Conservation (phyloP, 2,797 vertebrate genomes). For the Mormyrus hasselquistii region DNA sequence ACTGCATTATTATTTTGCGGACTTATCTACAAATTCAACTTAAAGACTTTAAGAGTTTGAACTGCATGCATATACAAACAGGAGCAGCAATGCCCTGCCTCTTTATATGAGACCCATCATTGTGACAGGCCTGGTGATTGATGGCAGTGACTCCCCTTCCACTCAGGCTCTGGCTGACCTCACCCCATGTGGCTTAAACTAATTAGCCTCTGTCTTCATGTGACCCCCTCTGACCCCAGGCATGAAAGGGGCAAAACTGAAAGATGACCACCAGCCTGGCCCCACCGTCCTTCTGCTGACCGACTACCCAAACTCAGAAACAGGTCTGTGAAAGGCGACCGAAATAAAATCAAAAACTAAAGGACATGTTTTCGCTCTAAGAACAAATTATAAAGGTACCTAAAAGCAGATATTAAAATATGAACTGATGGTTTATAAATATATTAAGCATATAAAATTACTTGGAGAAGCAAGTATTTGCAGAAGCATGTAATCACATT, state of each 20-base stretch:
- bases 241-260: slow-evolving; percentile 70
- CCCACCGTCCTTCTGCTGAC: slow-evolving; percentile 66
- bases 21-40: background rate
- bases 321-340: background rate
- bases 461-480: background rate
- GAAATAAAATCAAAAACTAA: background rate
- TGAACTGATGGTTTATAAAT: background rate
- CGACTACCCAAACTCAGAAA: slow-evolving; percentile 34
- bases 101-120: background rate
- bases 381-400: background rate
- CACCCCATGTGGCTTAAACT: slow-evolving; percentile 65
- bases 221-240: slow-evolving; percentile 70
- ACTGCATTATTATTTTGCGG: background rate
- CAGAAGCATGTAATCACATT: background rate
- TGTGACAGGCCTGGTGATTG: slow-evolving; percentile 11
- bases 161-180: slow-evolving; percentile 63
- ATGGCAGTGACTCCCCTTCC: slow-evolving; percentile 33
- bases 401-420: background rate
- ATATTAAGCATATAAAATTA: background rate
- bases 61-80: background rate
- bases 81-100: background rate
- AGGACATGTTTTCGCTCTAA: background rate
- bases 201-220: slow-evolving; percentile 70
- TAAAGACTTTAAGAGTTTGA: background rate
- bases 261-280: slow-evolving; percentile 66